Evolutionary conservation across 2,113 vertebrate genomes (phyloP), one percentile per base, ranked within the genome.

Genomic region (Lamprotornis superbus): DNA sequence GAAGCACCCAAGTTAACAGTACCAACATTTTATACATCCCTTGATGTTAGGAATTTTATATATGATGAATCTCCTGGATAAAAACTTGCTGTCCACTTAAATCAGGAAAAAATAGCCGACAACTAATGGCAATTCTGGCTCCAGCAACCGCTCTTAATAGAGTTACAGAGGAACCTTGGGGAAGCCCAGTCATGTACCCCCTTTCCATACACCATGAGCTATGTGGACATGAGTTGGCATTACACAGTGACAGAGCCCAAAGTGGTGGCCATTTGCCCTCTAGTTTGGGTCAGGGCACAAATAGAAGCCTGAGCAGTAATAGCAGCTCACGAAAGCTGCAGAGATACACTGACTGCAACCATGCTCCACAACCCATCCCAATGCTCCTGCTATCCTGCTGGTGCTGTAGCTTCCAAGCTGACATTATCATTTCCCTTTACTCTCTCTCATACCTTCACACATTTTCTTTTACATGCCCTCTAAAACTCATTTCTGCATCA

Each of bases 321-420:
- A 80, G 25, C 22, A 91, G 11, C 17, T 73, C 5, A 4, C 31
- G 28, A 47, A 89, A 31, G 7, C 21, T 74, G 10, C 24, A 53
- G 49, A 81, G 49, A 22, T 31, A 13, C 16, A 6, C 7, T 44
- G 49, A 9, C 31, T 30, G 9, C 35, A 56, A 0, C 21, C 13
- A 5, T 0, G 0, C 5, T 47, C 40, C 60, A 0, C 4, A 33
- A 17, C 33, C 40, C 1, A 1, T 20, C 16, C 15, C 10, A 1
- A 31, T 57, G 17, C 0, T 75, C 23, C 42, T 30, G 17, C 28
- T 63, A 12, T 7, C n/a, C 27, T 60, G 23, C 25, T 87, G 53
- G 17, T 42, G 10, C 12, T 67, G 69, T 12, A 70, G 35, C 21
- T 37, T 40, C 4, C 24, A 70, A 44, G 19, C 13, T 77, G 39